Conservation (phyloP, 2,888 invertebrate genomes). For the Nematopogon swammerdamellus region DNA sequence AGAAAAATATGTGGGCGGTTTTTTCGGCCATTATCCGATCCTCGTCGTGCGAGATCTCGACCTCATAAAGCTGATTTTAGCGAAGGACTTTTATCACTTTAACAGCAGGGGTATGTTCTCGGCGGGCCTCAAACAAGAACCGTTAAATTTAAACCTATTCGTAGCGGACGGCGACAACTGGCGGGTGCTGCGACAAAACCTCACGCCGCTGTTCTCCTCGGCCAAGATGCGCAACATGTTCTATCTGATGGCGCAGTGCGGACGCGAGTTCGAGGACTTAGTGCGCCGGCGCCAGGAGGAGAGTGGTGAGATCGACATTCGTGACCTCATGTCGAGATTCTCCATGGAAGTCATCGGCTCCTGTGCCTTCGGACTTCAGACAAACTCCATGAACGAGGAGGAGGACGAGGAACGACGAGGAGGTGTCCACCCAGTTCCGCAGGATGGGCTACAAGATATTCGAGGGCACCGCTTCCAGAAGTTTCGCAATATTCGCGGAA, state of each 20-base stretch:
- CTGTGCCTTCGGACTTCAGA: constrained; percentile 3
- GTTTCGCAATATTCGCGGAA: neutral
- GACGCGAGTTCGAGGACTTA: constrained; percentile 19
- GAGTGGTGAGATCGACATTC: constrained; percentile 29
- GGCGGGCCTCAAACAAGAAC: constrained; percentile 15
- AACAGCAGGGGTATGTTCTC: neutral
- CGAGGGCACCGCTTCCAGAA: neutral
- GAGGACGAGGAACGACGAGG: too few species aligned
- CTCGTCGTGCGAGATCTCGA: neutral
- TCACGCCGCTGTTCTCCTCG: constrained; percentile 30
- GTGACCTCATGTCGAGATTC: constrained; percentile 20
- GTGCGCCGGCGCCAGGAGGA: constrained; percentile 14
- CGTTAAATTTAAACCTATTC: constrained; percentile 22
- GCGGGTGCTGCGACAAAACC: constrained; percentile 30
- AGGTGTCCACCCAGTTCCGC: neutral
- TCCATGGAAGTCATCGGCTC: constrained; percentile 4
- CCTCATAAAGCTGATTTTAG: neutral
- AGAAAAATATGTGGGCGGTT: constrained; percentile 1
- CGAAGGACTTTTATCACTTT: neutral
- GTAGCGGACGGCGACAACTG: constrained; percentile 27
- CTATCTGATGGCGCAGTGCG: constrained; percentile 23
- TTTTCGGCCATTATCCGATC: neutral
- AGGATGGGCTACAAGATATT: constrained; percentile 1
- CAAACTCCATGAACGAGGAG: neutral
- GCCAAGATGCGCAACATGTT: constrained; percentile 39